Evolutionary conservation across 1,140 invertebrate genomes (phyloP), one percentile per base, ranked within the genome.

Genomic region (Nebria ingens): DNA sequence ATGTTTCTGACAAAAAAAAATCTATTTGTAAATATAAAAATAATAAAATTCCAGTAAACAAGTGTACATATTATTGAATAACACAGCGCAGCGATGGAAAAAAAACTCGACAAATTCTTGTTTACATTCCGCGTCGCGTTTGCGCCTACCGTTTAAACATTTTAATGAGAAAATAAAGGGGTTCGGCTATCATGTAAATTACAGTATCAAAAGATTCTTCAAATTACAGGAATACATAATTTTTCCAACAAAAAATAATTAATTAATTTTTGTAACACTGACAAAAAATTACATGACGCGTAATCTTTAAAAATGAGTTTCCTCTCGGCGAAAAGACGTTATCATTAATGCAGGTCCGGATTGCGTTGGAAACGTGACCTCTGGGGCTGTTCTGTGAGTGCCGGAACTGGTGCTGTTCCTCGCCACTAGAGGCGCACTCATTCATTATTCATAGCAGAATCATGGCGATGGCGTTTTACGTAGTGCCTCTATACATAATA

Each of bases 221-320:
- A 45, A 45, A 11, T 45, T 45, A 45, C 17, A 6, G 17, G 40
- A 45, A 17, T 45, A 17, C 17, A 17, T 45, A 45, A 45, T 45
- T 45, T 45, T 45, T 45, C 4, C n/a, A n/a, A n/a, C n/a, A n/a
- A n/a, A 45, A 45, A 45, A 45, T 12, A 12, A 12, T 45, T 45
- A 45, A 45, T 45, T 45, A 45, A 45, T 45, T 12, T 45, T 45
- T 11, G n/a, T 11, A 45, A 45, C 15, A 17, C 15, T 17, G 40
- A 45, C 40, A 45, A 17, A 45, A 45, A 11, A 45, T 45, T 45
- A 45, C 40, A 17, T 4, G 40, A 45, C 40, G 17, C 40, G 40
- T 45, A 45, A 45, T 45, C 40, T 45, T 45, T 45, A 45, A 45
- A 45, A 45, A 45, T 45, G 40, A 45, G 40, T 45, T 45, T 17